Percentiles rank a stretch among this genome's conserved stretches.
Conservation (phyloP, 2,797 vertebrate species). For the Australoheros facetus region DNA sequence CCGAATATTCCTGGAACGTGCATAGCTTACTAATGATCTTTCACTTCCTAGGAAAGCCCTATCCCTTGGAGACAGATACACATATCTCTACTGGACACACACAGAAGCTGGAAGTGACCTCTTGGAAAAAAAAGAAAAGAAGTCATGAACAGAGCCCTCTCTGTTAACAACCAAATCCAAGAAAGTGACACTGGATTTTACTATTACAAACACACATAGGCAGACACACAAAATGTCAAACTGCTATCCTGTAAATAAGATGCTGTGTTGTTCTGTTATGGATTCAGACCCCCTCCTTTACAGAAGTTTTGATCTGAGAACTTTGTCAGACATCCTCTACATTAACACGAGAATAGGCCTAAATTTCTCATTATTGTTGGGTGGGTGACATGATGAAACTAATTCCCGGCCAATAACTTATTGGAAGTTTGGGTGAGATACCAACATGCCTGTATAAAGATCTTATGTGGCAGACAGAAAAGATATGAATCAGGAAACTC, state of each 20-base stretch:
- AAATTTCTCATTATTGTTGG: background rate
- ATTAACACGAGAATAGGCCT: background rate
- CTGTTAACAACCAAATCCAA: constrained; percentile 31
- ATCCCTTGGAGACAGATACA: constrained; percentile 50
- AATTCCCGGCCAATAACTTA: background rate
- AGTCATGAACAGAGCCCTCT: constrained; percentile 50
- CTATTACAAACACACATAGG: background rate
- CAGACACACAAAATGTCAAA: constrained; percentile 13
- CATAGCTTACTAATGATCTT: constrained; percentile 34
- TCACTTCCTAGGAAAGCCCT: constrained; percentile 58
- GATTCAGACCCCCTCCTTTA: background rate
- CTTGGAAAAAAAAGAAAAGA: constrained; percentile 46
- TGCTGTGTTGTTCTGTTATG: background rate
- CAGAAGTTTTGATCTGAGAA: background rate
- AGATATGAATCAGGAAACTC: background rate
- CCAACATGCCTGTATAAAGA: background rate
- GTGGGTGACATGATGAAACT: background rate
- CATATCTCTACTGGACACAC: constrained; percentile 61
- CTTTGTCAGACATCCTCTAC: background rate
- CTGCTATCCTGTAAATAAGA: background rate
- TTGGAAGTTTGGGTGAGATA: background rate
- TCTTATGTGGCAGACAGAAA: background rate
- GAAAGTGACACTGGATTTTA: constrained; percentile 42
- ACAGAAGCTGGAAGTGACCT: constrained; percentile 64
- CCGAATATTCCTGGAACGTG: constrained; percentile 28